Evolutionary conservation across 2,113 vertebrate species (phyloP), one percentile per base, ranked within the genome.

Genomic region (Gasterosteus nipponicus): DNA sequence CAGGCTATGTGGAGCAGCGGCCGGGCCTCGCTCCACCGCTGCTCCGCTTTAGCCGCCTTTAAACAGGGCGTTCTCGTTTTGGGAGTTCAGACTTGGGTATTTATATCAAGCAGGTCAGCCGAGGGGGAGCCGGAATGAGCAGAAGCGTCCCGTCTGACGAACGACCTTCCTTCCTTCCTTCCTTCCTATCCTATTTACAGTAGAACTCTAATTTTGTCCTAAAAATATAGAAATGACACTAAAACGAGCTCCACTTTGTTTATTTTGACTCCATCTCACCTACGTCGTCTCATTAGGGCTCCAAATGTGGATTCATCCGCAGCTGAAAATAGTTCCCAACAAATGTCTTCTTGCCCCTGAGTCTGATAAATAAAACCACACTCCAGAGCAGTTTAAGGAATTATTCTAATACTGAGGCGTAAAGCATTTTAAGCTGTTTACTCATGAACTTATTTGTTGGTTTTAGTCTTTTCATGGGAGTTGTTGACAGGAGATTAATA

Each of bases 81-180:
- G 84, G 86, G 92, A 92, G 81, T 90, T 93, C 89, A 91, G 83
- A 71, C 73, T 39, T 26, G 70, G 92, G 81, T 94, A 94, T 94
- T 93, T 92, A 91, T 94, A 94, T 87, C 88, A 93, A 93, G 69
- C 88, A 14, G 93, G 93, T 92, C 93, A 92, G 85, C 73, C 69
- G 80, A 91, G 80, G 82, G 87, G 84, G 82, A 83, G 80, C 78
- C 67, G 69, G 44, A 79, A 85, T 47, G 81, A 87, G 82, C 78
- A 75, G 77, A 86, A 86, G 78, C 82, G 82, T 80, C 69, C 70
- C 78, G 84, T 75, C 77, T 84, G 74, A 83, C 80, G 80, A 87
- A 82, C 70, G 77, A 91, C 85, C 87, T 83, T 80, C 49, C 77
- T 75, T 47, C 42, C 41, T 12, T 19, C 41, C 11, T 19, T 77